Conservation (phyloP, 2,113 vertebrate genomes). For the Lepisosteus osseus region DNA sequence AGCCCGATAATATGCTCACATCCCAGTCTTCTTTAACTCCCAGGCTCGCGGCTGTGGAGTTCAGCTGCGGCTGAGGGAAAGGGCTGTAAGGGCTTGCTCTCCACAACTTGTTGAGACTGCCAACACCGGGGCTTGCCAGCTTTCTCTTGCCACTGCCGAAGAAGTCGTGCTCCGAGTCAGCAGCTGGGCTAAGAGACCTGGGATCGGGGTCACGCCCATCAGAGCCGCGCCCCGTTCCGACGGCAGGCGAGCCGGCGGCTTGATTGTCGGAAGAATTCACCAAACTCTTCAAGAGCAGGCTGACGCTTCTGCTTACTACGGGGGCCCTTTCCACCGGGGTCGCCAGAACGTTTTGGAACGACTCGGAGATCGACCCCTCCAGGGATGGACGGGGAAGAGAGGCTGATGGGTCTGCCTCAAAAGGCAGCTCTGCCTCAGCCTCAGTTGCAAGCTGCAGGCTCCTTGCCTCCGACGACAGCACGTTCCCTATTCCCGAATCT, state of each 20-base stretch:
- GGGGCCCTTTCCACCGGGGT: not conserved
- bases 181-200: conserved; percentile 1
- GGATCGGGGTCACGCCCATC: not conserved
- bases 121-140: not conserved
- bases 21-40: not conserved
- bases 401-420: conserved; percentile 36
- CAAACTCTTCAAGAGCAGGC: not conserved
- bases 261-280: not conserved
- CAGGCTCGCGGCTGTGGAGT: conserved; percentile 51
- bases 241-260: conserved; percentile 19
- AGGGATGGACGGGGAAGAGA: conserved; percentile 17
- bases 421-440: conserved; percentile 15
- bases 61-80: conserved; percentile 54
- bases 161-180: not conserved
- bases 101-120: conserved; percentile 29
- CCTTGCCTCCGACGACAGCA: conserved; percentile 32
- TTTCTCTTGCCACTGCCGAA: conserved; percentile 6
- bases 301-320: not conserved
- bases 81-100: conserved; percentile 50
- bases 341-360: not conserved
- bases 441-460: no score
- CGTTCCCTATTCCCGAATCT: conserved; percentile 33
- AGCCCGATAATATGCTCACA: conserved; percentile 12
- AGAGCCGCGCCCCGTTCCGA: conserved; percentile 26
- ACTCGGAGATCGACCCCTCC: not conserved